phyloP scores from a whole-genome alignment of 2,797 vertebrate genomes.

The Spatula versicolor region DNA sequence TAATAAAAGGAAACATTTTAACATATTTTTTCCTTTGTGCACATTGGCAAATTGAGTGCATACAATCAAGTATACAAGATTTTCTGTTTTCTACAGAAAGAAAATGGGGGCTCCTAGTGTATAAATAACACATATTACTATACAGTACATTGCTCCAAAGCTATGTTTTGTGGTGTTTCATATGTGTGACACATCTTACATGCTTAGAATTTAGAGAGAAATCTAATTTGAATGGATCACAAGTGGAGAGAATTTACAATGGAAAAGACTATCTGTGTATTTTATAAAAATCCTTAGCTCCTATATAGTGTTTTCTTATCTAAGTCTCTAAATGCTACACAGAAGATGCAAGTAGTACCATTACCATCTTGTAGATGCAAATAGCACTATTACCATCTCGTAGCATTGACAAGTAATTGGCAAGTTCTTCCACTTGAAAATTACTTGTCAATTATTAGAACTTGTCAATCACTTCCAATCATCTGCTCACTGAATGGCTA shows the following conservation, averaged over 20 bases:
- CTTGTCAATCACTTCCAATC: background rate
- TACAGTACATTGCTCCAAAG: background rate
- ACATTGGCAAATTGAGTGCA: background rate
- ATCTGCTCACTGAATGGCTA: background rate
- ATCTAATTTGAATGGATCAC: background rate
- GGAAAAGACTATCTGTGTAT: background rate
- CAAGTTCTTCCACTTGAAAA: no score
- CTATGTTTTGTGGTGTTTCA: background rate
- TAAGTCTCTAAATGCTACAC: background rate
- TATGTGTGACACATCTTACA: background rate
- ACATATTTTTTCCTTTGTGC: background rate
- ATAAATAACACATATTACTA: background rate
- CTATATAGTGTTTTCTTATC: background rate
- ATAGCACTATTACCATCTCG: no score
- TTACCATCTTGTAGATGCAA: no score
- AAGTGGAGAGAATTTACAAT: background rate
- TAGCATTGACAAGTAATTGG: no score
- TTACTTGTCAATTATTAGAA: no score
- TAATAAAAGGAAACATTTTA: slow-evolving; percentile 12
- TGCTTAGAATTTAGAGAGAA: background rate
- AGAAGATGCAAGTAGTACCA: background rate
- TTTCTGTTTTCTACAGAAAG: background rate
- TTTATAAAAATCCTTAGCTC: background rate
- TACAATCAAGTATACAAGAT: background rate
- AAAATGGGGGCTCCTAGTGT: background rate